Percentiles rank a stretch among this genome's conserved stretches.
phyloP scores from a whole-genome alignment of 1,140 invertebrate species.

The Eciton burchellii region DNA sequence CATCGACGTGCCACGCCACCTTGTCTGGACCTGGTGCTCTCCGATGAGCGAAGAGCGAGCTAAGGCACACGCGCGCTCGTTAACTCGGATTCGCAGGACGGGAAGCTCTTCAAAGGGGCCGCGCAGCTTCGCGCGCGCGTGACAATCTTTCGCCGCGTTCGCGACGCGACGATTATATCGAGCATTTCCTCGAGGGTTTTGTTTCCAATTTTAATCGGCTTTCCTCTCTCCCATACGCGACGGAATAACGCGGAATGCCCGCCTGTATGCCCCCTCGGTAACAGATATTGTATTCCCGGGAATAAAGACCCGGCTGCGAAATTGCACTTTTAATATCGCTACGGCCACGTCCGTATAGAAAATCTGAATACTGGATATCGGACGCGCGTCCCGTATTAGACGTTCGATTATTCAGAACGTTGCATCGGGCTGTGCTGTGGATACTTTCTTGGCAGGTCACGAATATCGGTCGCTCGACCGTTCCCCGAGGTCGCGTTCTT shows the following conservation, averaged over 20 bases:
- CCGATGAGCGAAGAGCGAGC: neutral
- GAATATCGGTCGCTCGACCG: slow-evolving; percentile 34
- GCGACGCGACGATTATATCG: neutral
- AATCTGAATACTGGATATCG: slow-evolving; percentile 38
- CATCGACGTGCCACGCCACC: no score
- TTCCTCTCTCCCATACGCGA: neutral
- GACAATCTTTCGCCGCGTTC: slow-evolving; percentile 6
- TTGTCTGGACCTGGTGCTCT: neutral
- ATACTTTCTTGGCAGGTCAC: slow-evolving; percentile 47
- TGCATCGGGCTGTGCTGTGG: slow-evolving; percentile 10
- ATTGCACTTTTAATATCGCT: slow-evolving; percentile 46
- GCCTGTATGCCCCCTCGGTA: slow-evolving; percentile 11
- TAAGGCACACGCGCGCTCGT: neutral
- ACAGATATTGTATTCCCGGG: slow-evolving; percentile 34
- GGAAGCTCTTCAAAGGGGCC: slow-evolving; percentile 7
- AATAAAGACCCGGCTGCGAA: slow-evolving; percentile 24
- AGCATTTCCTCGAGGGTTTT: slow-evolving; percentile 16
- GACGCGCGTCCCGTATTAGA: slow-evolving; percentile 33
- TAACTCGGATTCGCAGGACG: slow-evolving; percentile 1
- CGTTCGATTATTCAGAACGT: slow-evolving; percentile 56
- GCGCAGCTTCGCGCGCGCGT: neutral
- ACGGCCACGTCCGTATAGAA: slow-evolving; percentile 15
- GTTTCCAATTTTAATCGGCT: slow-evolving; percentile 43
- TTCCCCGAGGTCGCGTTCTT: neutral
- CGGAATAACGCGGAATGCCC: neutral